Evolutionary conservation across 2,888 invertebrate genomes (phyloP).

Genomic region (Volucella bombylans): DNA sequence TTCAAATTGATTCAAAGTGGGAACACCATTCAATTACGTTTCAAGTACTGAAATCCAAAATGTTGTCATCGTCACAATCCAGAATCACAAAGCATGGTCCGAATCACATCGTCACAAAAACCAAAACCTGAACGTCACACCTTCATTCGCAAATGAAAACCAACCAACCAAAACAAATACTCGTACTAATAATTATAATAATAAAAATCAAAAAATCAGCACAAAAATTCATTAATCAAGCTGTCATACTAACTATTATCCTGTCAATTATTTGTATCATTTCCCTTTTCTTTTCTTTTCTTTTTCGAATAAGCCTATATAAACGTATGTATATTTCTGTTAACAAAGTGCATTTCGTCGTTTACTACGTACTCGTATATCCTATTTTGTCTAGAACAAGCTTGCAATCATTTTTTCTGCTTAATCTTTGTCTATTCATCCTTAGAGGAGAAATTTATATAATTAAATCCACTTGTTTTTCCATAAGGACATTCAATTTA

Average conservation of each 20-base stretch:
- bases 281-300: conserved; percentile 14
- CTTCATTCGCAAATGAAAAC: conserved; percentile 20
- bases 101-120: conserved; percentile 48
- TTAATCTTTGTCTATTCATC: conserved; percentile 9
- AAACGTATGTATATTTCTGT: conserved; percentile 56
- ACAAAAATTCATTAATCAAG: conserved; percentile 53
- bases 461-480: too few relatives aligned
- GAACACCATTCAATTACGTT: conserved; percentile 21
- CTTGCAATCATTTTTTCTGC: conserved; percentile 44
- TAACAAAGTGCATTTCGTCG: conserved; percentile 72
- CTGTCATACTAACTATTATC: conserved; percentile 56
- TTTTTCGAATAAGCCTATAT: conserved; percentile 35
- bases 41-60: conserved; percentile 17
- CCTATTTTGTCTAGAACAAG: conserved; percentile 70
- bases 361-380: conserved; percentile 43
- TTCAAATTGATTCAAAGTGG: conserved; percentile 59
- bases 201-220: conserved; percentile 17
- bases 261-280: conserved; percentile 47
- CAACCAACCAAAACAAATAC: too few relatives aligned
- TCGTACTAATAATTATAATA: neutral
- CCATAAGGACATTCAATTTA: neutral
- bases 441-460: neutral
- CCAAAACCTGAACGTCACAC: conserved; percentile 7
- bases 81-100: conserved; percentile 31
- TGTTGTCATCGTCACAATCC: conserved; percentile 49